Evolutionary conservation across 2,888 invertebrate species (phyloP), one percentile per base, ranked within the genome.

Genomic region (Diaprepes abbreviatus): DNA sequence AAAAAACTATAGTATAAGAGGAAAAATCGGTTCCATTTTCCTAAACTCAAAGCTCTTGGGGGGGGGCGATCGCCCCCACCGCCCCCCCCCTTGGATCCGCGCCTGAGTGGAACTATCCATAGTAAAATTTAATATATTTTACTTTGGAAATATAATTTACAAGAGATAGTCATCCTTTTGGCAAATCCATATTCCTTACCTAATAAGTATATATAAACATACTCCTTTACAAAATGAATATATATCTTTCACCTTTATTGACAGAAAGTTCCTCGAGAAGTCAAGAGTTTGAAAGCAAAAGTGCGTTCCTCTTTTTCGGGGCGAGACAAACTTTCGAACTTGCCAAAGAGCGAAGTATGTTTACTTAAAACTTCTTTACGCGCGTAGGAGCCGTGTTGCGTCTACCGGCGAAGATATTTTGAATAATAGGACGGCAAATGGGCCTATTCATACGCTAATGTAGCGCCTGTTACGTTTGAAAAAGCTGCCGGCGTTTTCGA

Each of bases 401-500:
- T 57, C 71, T 33, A 48, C 58, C 60, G 45, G 36, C 54, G 57
- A 28, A 58, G 63, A 62, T 63, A 71, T 71, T 71, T 66, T 66
- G 71, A 71, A 71, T 71, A 71, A 71, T 71, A 66, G 60, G 58
- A 63, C 35, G 31, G 66, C 66, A 71, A 71, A 71, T 71, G 71
- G 71, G 66, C 71, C 71, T 71, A 71, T 71, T 71, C 71, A 71
- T 66, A 71, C 71, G 71, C 63, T 71, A 71, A 71, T 71, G 71
- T 63, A 66, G 55, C 63, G 66, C 63, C 62, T 57, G 68, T 68
- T 68, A 68, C 68, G 63, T 50, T 40, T 68, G 54, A 68, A 68
- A 68, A 50, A 58, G 50, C 62, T 58, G 38, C 45, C 60, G 45
- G 67, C 52, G 54, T 67, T 67, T 66, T 38, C 45, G 59, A 50